Base-by-base conservation (phyloP, 2,797 vertebrate genomes). In the Odontamblyopus lacepedii region DNA sequence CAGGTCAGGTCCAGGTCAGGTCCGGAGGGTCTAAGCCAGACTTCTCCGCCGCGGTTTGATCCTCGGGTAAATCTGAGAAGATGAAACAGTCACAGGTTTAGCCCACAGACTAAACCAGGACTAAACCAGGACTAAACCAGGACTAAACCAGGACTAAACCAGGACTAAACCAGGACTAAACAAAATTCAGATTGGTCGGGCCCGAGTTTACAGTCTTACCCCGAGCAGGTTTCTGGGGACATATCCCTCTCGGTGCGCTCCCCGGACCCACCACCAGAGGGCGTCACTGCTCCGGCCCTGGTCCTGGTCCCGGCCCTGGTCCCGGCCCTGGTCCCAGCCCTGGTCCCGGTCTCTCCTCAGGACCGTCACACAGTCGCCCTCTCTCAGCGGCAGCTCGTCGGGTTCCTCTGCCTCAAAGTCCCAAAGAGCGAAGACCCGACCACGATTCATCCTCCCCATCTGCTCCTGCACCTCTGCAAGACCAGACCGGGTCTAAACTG, bases 371-470 rank as follows among this genome's bases (percentile, higher is more conserved):
- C 96, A 96, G 85, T 98, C 97, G 0, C 97, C 97, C 77, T 96
- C 96, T 23, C 78, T 91, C 89, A 98, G 91, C 0, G 91, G 83
- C 8, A 98, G 92, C 89, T 98, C 98, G 0, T 99, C 98, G 0
- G 94, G 91, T 0, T 89, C 88, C 82, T 96, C 95, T 4, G 92
- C 91, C 38, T 96, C 92, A 0, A 95, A 96, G 83, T 96, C 96
- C 98, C 98, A 99, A 53, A 99, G 90, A 0, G 94, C 95, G 11
- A 97, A 99, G 51, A 99, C 96, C 81, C 97, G 92, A 0, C 96
- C 96, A 8, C 95, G 95, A 85, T 99, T 99, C 97, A 99, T 99
- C 75, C 98, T 95, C 0, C 97, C 97, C 97, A 98, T 99, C 87
- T 98, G 98, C 92, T 99, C 98, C 91, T 99, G 97, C 18, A 99